Base-by-base conservation (phyloP, 2,888 invertebrate species). In the Ganaspis brasiliensis region DNA sequence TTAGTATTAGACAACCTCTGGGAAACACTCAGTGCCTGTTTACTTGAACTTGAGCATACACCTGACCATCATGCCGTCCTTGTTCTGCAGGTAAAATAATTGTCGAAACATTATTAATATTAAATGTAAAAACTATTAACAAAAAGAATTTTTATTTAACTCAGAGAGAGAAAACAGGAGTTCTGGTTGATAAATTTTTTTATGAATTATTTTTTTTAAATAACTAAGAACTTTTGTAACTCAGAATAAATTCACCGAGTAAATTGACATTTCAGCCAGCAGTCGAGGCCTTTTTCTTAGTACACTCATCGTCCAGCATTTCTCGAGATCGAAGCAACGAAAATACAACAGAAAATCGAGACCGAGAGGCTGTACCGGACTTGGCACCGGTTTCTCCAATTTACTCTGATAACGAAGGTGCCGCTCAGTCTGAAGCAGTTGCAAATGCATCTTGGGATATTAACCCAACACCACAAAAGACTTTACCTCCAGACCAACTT, bases 231-330 rank as follows among this genome's bases (percentile, higher is more conserved):
- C n/a, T n/a, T 31, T 31, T 31, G 31, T 31, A 31, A 31, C 6
- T 2, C 2, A 31, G 2, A 61, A 24, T 9, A 67, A 61, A 45
- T 9, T 26, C 8, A 37, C 14, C 0, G 5, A 21, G 4, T 86
- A 89, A 12, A 19, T 40, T 63, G 37, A 14, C 21, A 19, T 67
- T 49, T 67, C 87, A 95, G 92, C 96, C 97, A 31, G 96, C 97
- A 5, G 97, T 98, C 2, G 97, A 98, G 92, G 97, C 97, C 12
- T 98, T 98, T 92, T 98, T 98, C 93, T 92, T 97, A 74, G 96
- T 97, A 2, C 97, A 97, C 89, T 96, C 97, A 19, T 95, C 95
- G 83, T 91, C 93, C 80, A 92, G 93, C 90, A 89, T 90, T 79
- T 82, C 89, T 10, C 83, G 85, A 2, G 87, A 87, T 37, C 87